Base-by-base conservation (phyloP, 1,140 invertebrate genomes). In the Arctopsyche grandis region DNA sequence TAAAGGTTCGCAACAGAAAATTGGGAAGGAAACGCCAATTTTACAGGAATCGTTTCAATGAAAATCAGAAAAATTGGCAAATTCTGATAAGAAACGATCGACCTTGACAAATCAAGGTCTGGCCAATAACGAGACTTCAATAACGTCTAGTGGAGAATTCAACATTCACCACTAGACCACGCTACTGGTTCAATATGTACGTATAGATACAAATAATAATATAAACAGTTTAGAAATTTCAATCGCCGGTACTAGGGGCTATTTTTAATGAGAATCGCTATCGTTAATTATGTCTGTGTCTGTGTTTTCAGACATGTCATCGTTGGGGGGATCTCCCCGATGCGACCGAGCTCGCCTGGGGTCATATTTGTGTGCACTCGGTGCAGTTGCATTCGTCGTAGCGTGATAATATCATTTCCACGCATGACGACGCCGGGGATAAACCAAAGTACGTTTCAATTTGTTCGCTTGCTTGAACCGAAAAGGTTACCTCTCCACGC, bases 351-450 rank as follows among this genome's bases (percentile, higher is more conserved):
- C 29, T 4, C 7, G 22, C 29, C 9, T 69, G 38, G 43, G 71
- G 69, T 66, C 70, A 75, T 48, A 73, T 79, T 79, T 48, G 77
- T 71, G 29, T 71, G 69, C 78, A 75, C 56, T 73, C 43, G 44
- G 52, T 75, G 78, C 78, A 79, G 77, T 79, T 75, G 78, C 71
- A 24, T 46, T 24, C 78, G 71, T n/a, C 71, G 78, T 75, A 73
- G 44, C 78, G 78, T 79, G 70, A 29, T 79, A 79, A 79, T 79
- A 79, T 79, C 78, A 79, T 79, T 75, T 79, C 69, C 69, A 79
- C 71, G 78, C 78, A 70, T 77, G 76, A 77, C 63, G 22, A 16
- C 12, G 5, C 19, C 63, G 21, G 69, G 76, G 60, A 70, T 77
- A 77, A 77, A 70, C 76, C 69, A 77, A 77, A 77, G 76, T 69